Base-by-base conservation (phyloP, 1,140 invertebrate genomes). In the Zophobas atratus region DNA sequence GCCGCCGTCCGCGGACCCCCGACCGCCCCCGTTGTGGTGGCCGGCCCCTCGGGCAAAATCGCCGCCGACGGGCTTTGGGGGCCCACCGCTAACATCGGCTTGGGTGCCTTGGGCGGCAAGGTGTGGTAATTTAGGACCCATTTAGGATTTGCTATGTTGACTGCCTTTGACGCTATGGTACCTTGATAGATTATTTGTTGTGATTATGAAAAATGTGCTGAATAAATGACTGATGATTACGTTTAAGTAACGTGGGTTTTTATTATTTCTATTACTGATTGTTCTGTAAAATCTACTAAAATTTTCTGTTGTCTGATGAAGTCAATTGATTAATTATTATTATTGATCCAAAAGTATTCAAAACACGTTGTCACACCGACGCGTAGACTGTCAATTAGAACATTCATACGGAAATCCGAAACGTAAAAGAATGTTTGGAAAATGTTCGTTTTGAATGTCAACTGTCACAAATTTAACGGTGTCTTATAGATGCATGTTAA, bases 1-100 rank as follows among this genome's bases (percentile, higher is more conserved):
- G 77, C 72, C 51, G 72, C 72, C n/a, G 33, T 78, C 60, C 34
- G 34, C 39, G 77, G 77, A 53, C 77, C 77, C 67, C 70, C 70
- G 49, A 78, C 77, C 67, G 77, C 72, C 8, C 77, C 77, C 56
- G 77, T 70, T 49, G 63, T 71, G 6, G 41, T 78, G n/a, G 43
- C 72, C 32, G 77, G 77, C 48, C 77, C 77, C 8, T 41, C 77
- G 46, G 77, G 77, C 6, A 78, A 78, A 70, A 46, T 78, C 8
- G 36, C 57, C 38, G 77, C 77, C 48, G 49, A 53, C 38, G 77
- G 77, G 1, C 71, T 78, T 39, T 78, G 77, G 77, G 77, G 77
- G 70, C 77, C 77, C 53, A 78, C 77, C 4, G 71, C 49, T 33
- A 73, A 73, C 56, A 35, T 73, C 41, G 71, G 71, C 20, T 48